Evolutionary conservation across 1,140 invertebrate genomes (phyloP), one percentile per base, ranked within the genome.

Genomic region (Drosophila subpulchrella): DNA sequence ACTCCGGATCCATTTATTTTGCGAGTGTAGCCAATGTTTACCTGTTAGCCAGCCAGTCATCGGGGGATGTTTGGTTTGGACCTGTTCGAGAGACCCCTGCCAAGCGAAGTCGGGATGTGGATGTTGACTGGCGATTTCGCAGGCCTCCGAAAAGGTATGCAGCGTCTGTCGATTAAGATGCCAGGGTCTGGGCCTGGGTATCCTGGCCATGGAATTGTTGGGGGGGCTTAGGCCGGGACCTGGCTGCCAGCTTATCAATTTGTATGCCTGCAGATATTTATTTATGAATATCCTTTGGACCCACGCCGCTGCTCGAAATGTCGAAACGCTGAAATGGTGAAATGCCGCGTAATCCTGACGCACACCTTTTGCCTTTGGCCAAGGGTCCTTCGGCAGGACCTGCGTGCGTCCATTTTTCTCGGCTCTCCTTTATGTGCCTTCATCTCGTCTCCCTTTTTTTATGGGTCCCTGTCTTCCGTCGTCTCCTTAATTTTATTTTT

Each of bases 211-310:
- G 44, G 10, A 46, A 20, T 51, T 62, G 6, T 39, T 57, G 48
- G 46, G 72, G 72, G 78, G 74, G 59, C 59, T 75, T 75, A 66
- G 61, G 39, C 32, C 54, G 59, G 62, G 73, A 54, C 72, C 70
- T 54, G 62, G 38, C 81, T 75, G 83, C 65, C 81, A 80, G 81
- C 83, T 88, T 88, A 88, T 88, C 83, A 88, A 88, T 88, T 88
- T 88, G 84, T 88, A 83, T 83, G 83, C 83, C 84, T 80, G 84
- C 80, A 88, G 84, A 88, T 88, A 88, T 88, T 88, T 88, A 88
- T 89, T 88, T 88, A 89, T 88, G 83, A 88, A 89, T 88, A 88
- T 88, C 84, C 83, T 89, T 85, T 75, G 65, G 59, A 81, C 66
- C 73, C 81, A 62, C 62, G 72, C 65, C 54, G 17, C 42, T 20